Evolutionary conservation across 2,113 vertebrate species (phyloP).

Genomic region (Microcebus tavaratra): DNA sequence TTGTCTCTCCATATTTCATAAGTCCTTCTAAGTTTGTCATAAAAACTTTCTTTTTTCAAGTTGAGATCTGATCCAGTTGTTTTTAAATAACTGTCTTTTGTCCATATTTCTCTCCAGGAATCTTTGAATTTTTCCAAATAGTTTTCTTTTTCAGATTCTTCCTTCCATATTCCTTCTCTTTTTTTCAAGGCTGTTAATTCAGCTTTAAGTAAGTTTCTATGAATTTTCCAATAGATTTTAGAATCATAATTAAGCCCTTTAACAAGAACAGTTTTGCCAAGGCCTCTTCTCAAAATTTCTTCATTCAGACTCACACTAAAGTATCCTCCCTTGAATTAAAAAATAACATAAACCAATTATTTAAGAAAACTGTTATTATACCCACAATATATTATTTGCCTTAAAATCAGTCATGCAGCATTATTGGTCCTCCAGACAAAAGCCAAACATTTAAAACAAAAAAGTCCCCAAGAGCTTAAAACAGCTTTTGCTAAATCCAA

Average conservation of each 20-base stretch:
- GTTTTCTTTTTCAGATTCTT: slow-evolving; percentile 81
- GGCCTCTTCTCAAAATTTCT: slow-evolving; percentile 90
- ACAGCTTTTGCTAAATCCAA: neutral
- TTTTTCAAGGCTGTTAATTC: slow-evolving; percentile 91
- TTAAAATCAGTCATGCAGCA: slow-evolving; percentile 38
- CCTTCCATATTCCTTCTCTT: slow-evolving; percentile 92
- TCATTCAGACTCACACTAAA: slow-evolving; percentile 91
- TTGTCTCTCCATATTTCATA: slow-evolving; percentile 60
- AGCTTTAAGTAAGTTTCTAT: slow-evolving; percentile 91
- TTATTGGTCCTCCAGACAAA: slow-evolving; percentile 29
- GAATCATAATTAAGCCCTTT: slow-evolving; percentile 86
- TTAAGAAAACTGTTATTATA: neutral
- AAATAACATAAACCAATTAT: neutral
- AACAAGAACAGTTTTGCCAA: slow-evolving; percentile 88
- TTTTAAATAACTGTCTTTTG: slow-evolving; percentile 20
- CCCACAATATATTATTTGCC: neutral
- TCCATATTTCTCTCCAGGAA: slow-evolving; percentile 71
- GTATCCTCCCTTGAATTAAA: slow-evolving; percentile 84
- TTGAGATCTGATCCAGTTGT: slow-evolving; percentile 16
- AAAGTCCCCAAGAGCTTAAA: neutral
- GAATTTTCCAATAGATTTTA: slow-evolving; percentile 89
- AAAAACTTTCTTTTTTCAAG: slow-evolving; percentile 46
- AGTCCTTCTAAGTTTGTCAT: slow-evolving; percentile 24
- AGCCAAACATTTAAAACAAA: neutral
- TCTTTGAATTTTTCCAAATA: slow-evolving; percentile 84